Conservation (phyloP, 2,888 invertebrate species). For the Altica lythri region DNA sequence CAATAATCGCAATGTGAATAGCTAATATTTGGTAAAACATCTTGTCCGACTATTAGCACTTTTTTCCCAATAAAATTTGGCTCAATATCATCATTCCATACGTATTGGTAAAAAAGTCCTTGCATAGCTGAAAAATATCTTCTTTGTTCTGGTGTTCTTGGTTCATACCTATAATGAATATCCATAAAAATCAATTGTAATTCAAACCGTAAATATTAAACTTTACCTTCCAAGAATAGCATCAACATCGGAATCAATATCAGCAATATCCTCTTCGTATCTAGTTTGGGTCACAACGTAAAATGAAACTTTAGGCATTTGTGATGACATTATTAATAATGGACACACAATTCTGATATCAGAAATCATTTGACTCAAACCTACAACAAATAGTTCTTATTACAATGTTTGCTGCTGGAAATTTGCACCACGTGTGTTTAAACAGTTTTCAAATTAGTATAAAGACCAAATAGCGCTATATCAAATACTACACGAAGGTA, state of each 20-base stretch:
- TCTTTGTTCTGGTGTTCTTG: conserved; percentile 73
- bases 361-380: conserved; percentile 74
- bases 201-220: conserved; percentile 55
- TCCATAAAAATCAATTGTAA: conserved; percentile 13
- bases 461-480: no score
- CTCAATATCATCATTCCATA: conserved; percentile 76
- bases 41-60: conserved; percentile 73
- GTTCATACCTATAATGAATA: conserved; percentile 71
- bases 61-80: conserved; percentile 61
- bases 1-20: conserved; percentile 79
- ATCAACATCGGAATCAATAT: conserved; percentile 70
- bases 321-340: conserved; percentile 67
- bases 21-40: conserved; percentile 66
- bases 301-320: conserved; percentile 69
- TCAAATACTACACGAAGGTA: no score
- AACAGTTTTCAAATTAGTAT: no score
- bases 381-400: no score
- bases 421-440: no score
- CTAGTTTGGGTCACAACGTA: conserved; percentile 75
- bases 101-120: conserved; percentile 80
- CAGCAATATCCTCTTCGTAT: conserved; percentile 52
- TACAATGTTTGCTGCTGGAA: no score
- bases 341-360: conserved; percentile 82
- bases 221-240: conserved; percentile 71
- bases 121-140: conserved; percentile 80